phyloP scores from a whole-genome alignment of 1,140 invertebrate genomes.

The Watersipora subatra region DNA sequence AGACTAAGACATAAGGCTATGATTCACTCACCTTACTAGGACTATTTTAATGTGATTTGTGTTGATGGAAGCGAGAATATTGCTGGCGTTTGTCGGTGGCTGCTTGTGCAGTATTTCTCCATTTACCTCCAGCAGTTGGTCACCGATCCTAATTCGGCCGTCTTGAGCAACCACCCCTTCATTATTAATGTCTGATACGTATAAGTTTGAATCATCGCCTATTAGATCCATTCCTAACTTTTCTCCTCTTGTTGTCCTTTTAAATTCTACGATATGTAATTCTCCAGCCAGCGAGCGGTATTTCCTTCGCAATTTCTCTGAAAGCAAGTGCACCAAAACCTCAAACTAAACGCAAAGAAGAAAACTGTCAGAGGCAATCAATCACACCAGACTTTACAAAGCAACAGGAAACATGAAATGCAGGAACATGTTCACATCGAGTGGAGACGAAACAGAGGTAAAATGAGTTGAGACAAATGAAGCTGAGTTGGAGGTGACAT shows the following conservation, averaged over 20 bases:
- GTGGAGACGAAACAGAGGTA: too few relatives aligned
- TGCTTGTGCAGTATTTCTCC: conserved; percentile 64
- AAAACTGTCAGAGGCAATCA: neutral
- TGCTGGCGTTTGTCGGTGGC: conserved; percentile 72
- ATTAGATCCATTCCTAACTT: conserved; percentile 76
- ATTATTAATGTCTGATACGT: conserved; percentile 85
- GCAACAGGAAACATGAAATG: conserved; percentile 3
- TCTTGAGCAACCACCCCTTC: conserved; percentile 62
- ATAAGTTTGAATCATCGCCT: conserved; percentile 84
- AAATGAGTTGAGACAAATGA: too few relatives aligned
- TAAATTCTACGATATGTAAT: conserved; percentile 55
- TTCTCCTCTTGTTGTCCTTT: conserved; percentile 40
- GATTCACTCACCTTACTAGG: conserved; percentile 66
- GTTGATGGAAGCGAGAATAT: conserved; percentile 77
- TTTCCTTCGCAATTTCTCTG: conserved; percentile 81
- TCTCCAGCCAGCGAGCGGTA: conserved; percentile 63
- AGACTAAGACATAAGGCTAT: too few relatives aligned
- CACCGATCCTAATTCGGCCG: conserved; percentile 69
- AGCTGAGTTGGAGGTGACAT: too few relatives aligned
- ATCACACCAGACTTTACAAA: neutral
- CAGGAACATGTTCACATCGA: too few relatives aligned
- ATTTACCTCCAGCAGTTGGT: conserved; percentile 93
- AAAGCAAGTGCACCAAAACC: conserved; percentile 11
- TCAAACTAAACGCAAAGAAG: neutral
- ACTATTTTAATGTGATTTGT: conserved; percentile 73